Conservation (phyloP, 2,113 vertebrate genomes). For the Ellobius talpinus region DNA sequence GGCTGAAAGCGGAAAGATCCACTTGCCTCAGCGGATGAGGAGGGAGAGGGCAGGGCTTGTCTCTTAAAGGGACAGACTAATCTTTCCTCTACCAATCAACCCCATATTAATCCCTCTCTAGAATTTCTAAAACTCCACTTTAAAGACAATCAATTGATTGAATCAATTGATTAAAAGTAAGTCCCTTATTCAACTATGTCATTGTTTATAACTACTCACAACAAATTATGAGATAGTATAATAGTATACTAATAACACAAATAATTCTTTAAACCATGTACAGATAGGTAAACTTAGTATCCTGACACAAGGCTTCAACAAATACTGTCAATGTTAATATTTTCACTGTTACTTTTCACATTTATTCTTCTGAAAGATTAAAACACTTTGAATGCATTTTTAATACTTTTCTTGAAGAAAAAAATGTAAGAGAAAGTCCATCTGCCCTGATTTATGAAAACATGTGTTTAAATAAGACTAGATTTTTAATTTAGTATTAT, state of each 20-base stretch:
- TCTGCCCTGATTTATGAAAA: conserved; percentile 9
- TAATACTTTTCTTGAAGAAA: conserved; percentile 20
- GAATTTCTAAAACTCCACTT: too few relatives aligned
- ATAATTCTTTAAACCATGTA: conserved; percentile 21
- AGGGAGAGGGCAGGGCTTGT: too few relatives aligned
- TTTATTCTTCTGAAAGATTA: not conserved
- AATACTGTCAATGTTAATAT: not conserved
- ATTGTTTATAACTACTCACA: not conserved
- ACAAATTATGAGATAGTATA: conserved; percentile 2
- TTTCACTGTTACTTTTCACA: not conserved
- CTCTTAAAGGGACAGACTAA: too few relatives aligned
- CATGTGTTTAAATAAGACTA: conserved; percentile 23
- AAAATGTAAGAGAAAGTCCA: not conserved
- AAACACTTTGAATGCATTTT: not conserved
- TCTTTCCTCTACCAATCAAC: too few relatives aligned
- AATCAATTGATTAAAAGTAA: not conserved
- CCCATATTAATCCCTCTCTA: too few relatives aligned
- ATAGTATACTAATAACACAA: not conserved
- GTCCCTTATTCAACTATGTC: not conserved
- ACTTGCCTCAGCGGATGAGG: too few relatives aligned
- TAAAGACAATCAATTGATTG: too few relatives aligned
- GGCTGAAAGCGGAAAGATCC: too few relatives aligned
- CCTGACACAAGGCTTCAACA: not conserved
- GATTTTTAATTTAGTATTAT: conserved; percentile 25
- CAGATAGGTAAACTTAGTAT: not conserved